These are phyloP conservation scores for Tricholauxania praeusta DNA, from an alignment of 2,888 invertebrate genomes.

Conservation along the genomic window DNA sequence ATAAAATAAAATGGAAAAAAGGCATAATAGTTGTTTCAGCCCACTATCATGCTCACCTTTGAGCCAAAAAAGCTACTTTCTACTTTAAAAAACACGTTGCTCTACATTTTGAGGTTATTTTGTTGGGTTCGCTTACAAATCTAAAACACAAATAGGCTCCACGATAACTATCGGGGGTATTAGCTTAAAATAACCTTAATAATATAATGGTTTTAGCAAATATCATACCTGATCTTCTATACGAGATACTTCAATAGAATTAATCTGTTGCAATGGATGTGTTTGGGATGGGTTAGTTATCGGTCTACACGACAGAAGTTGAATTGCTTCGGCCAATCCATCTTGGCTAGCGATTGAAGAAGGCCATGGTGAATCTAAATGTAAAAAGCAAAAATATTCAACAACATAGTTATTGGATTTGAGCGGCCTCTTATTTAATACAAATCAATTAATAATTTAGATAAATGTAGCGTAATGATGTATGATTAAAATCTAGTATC, in stretches of 20 bases:
- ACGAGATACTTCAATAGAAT: slow-evolving; percentile 14
- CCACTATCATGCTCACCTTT: no score
- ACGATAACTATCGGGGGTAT: no score
- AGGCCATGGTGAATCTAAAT: slow-evolving; percentile 67
- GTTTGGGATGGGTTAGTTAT: slow-evolving; percentile 30
- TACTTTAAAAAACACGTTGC: not conserved
- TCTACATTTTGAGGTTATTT: not conserved
- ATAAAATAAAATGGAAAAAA: no score
- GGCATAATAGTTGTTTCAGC: no score
- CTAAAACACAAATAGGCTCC: no score
- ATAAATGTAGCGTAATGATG: no score
- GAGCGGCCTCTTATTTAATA: not conserved
- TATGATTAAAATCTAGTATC: no score
- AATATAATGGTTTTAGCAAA: no score
- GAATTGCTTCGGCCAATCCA: slow-evolving; percentile 76
- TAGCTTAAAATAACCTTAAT: no score
- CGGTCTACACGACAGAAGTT: slow-evolving; percentile 74
- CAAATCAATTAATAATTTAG: not conserved
- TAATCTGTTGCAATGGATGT: not conserved
- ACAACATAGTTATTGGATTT: not conserved
- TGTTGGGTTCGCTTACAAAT: no score
- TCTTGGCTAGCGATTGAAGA: slow-evolving; percentile 73
- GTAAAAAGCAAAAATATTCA: slow-evolving; percentile 32
- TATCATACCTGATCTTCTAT: slow-evolving; percentile 17
- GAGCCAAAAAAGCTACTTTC: no score